Evolutionary conservation across 2,888 invertebrate species (phyloP).

Genomic region (Lysandra coridon): DNA sequence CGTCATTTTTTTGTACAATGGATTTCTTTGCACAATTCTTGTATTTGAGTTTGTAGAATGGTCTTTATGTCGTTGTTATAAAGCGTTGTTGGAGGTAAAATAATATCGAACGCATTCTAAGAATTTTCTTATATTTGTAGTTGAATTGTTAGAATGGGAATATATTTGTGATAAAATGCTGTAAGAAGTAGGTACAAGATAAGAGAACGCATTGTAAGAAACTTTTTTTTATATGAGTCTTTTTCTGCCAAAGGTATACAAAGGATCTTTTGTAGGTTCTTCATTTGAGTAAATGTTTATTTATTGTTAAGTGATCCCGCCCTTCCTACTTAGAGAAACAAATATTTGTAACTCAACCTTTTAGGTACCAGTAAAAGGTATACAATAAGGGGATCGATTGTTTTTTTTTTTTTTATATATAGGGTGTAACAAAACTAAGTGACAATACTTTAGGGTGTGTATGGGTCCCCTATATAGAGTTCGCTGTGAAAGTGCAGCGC

Average conservation of each 20-base stretch:
- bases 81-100: neutral
- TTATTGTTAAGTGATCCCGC: neutral
- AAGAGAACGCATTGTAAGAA: neutral
- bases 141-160: no score
- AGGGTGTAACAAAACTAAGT: no score
- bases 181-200: no score
- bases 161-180: no score
- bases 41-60: neutral
- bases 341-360: conserved; percentile 5
- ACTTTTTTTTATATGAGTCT: neutral
- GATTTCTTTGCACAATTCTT: neutral
- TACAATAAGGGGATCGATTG: neutral
- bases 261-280: neutral
- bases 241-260: neutral
- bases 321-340: neutral
- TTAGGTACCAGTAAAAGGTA: neutral
- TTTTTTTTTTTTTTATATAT: neutral
- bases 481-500: no score
- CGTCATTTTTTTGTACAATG: neutral
- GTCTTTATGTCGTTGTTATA: neutral
- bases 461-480: no score
- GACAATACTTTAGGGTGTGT: no score
- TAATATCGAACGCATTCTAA: neutral
- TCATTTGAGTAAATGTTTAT: neutral
- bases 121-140: no score